Evolutionary conservation across 2,888 invertebrate genomes (phyloP).

Genomic region (Hyposoter didymator): DNA sequence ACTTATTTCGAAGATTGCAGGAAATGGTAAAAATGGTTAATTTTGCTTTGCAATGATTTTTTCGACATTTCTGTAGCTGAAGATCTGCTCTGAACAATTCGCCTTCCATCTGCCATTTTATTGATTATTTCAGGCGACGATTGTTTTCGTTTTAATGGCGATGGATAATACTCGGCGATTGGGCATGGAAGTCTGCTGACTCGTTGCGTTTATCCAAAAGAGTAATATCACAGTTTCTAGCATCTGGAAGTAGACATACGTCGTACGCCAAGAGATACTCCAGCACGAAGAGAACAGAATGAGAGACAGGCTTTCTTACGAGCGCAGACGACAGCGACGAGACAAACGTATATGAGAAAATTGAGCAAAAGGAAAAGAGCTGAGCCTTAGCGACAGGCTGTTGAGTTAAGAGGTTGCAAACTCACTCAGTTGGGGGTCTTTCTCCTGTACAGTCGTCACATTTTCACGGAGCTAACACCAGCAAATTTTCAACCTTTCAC

Average conservation of each 20-base stretch:
- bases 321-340: slow-evolving; percentile 35
- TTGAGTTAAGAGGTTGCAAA: slow-evolving; percentile 38
- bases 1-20: background rate
- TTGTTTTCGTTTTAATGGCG: background rate
- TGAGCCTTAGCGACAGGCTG: slow-evolving; percentile 33
- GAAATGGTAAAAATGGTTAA: background rate
- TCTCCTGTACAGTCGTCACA: slow-evolving; percentile 25
- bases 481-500: background rate
- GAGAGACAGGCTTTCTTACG: slow-evolving; percentile 21
- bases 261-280: slow-evolving; percentile 47
- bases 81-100: background rate
- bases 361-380: slow-evolving; percentile 35
- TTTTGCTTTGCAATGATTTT: background rate
- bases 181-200: slow-evolving; percentile 31
- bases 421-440: slow-evolving; percentile 54
- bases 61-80: background rate
- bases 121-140: background rate
- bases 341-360: slow-evolving; percentile 35
- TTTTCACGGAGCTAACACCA: slow-evolving; percentile 11
- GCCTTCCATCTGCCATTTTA: background rate
- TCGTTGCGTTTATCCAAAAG: slow-evolving; percentile 37
- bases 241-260: slow-evolving; percentile 58
- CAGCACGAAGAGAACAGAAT: slow-evolving; percentile 22
- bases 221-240: slow-evolving; percentile 40
- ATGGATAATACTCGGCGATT: slow-evolving; percentile 14